A percentile compares a stretch with the other conserved stretches of the same genome.
Evolutionary conservation across 2,113 vertebrate species (phyloP).

Genomic region (Lepus timidus): DNA sequence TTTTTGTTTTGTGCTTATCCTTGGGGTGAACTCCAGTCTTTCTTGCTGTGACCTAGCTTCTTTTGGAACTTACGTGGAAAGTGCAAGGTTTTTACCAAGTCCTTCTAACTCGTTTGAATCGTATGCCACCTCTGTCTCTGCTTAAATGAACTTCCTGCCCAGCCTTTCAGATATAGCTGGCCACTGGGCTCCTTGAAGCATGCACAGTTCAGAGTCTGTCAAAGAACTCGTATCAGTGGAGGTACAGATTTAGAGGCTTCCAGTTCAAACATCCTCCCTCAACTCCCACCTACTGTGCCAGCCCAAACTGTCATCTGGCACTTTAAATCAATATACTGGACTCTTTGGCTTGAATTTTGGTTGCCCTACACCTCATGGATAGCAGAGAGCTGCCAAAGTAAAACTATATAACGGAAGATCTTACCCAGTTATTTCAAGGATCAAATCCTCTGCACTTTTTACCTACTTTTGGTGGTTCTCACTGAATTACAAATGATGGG

Average conservation of each 20-base stretch:
- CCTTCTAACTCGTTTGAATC: background rate
- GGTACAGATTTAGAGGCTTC: background rate
- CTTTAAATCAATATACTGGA: background rate
- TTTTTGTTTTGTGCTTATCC: constrained; percentile 1
- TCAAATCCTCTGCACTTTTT: background rate
- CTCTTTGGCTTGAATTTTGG: background rate
- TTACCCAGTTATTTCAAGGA: background rate
- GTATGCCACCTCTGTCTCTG: background rate
- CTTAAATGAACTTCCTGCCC: background rate
- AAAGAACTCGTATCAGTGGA: background rate
- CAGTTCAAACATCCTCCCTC: background rate
- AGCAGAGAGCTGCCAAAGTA: background rate
- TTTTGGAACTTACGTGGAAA: background rate
- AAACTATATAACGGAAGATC: background rate
- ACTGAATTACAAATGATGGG: background rate
- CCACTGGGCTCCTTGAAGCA: background rate
- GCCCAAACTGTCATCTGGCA: background rate
- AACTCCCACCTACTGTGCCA: background rate
- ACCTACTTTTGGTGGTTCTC: background rate
- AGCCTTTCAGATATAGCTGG: background rate
- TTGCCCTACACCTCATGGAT: background rate
- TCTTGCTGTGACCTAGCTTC: background rate
- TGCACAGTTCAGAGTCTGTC: background rate
- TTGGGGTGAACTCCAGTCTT: background rate
- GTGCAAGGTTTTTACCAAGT: background rate